Evolutionary conservation across 2,888 invertebrate genomes (phyloP).

Genomic region (Terebella lapidaria): DNA sequence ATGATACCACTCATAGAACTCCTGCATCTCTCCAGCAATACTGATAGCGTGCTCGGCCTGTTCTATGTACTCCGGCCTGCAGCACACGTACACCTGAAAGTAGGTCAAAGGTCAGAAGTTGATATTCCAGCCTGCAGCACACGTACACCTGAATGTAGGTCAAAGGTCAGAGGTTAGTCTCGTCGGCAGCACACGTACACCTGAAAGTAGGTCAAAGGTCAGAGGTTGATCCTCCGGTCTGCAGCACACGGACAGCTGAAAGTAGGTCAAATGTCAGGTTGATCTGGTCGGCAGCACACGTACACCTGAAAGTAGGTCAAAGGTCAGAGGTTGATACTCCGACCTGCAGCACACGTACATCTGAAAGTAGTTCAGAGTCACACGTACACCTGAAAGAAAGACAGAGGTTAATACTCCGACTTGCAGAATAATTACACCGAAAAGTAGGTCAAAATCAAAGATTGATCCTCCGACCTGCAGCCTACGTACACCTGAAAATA

Average conservation of each 20-base stretch:
- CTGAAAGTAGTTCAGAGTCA: slow-evolving; percentile 34
- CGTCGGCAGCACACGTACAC: slow-evolving; percentile 58
- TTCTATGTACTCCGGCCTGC: slow-evolving; percentile 51
- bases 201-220: slow-evolving; percentile 33
- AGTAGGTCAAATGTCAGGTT: neutral
- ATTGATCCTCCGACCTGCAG: slow-evolving; percentile 47
- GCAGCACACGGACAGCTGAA: neutral
- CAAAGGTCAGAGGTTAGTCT: neutral
- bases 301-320: slow-evolving; percentile 54
- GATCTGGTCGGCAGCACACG: slow-evolving; percentile 54
- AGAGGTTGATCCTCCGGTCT: neutral
- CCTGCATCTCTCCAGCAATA: slow-evolving; percentile 61
- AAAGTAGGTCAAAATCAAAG: neutral
- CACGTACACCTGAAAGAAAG: slow-evolving; percentile 55
- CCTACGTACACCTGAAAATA: slow-evolving; percentile 57
- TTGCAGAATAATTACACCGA: neutral
- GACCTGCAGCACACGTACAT: neutral
- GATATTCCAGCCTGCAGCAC: neutral
- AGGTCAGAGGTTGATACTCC: neutral
- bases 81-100: slow-evolving; percentile 57
- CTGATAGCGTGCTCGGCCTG: slow-evolving; percentile 65
- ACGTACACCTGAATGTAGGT: neutral
- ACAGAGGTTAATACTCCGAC: neutral
- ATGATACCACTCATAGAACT: slow-evolving; percentile 79
- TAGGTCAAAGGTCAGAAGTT: neutral